phyloP scores from a whole-genome alignment of 2,113 vertebrate genomes.

The Rallus limicola region DNA sequence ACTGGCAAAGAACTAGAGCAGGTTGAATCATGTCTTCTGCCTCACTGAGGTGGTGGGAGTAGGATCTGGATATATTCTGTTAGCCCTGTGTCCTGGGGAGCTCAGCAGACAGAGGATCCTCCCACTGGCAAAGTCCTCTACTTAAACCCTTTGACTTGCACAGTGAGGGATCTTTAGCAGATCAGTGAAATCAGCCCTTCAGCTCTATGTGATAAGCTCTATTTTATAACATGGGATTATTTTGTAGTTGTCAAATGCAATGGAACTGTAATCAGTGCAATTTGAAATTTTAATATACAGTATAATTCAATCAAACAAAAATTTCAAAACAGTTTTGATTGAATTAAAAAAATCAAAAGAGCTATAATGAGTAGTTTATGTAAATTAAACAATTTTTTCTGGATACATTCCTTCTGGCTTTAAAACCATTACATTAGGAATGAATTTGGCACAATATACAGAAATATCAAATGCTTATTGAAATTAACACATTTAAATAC shows the following conservation, averaged over 20 bases:
- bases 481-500: conserved; percentile 63
- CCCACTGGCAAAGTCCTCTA: not conserved
- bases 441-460: conserved; percentile 1
- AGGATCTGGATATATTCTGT: not conserved
- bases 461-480: conserved; percentile 66
- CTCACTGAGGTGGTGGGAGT: not conserved
- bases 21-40: not conserved
- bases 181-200: not conserved
- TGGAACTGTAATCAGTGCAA: conserved; percentile 34
- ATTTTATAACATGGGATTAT: not conserved
- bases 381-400: conserved; percentile 49
- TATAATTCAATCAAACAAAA: conserved; percentile 51
- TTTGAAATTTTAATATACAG: conserved; percentile 19
- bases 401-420: conserved; percentile 63
- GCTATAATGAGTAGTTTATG: conserved; percentile 54
- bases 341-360: conserved; percentile 50
- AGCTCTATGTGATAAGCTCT: not conserved
- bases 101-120: not conserved
- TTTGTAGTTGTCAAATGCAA: conserved; percentile 40
- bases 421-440: conserved; percentile 55
- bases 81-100: not conserved
- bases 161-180: not conserved
- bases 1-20: not conserved
- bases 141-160: not conserved
- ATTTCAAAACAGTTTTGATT: conserved; percentile 5